Percentiles rank a stretch among this genome's conserved stretches.
Conservation (phyloP, 1,140 invertebrate genomes). For the Drosophila micromelanica region DNA sequence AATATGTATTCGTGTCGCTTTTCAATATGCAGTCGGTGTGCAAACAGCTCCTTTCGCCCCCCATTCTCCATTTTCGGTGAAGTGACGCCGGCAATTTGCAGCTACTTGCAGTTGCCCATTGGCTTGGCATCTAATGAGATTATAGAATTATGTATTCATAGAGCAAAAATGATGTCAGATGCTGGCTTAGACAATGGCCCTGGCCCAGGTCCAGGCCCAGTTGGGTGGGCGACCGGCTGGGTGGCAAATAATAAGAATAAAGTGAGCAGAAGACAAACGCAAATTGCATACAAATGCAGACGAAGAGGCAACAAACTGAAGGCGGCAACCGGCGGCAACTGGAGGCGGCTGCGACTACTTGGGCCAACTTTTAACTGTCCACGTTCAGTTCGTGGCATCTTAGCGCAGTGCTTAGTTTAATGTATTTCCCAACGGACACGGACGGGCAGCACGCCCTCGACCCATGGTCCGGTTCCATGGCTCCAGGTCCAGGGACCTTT, state of each 20-base stretch:
- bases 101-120: slow-evolving; percentile 41
- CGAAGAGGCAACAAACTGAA: not conserved
- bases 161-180: slow-evolving; percentile 68
- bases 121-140: slow-evolving; percentile 63
- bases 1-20: slow-evolving; percentile 4
- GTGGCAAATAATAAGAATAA: slow-evolving; percentile 43
- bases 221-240: too few species aligned
- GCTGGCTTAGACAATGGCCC: slow-evolving; percentile 29
- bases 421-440: slow-evolving; percentile 51
- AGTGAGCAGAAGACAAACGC: slow-evolving; percentile 59
- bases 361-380: slow-evolving; percentile 25
- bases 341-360: slow-evolving; percentile 5
- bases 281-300: slow-evolving; percentile 75
- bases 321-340: slow-evolving; percentile 1
- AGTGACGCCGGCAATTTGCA: slow-evolving; percentile 35
- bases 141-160: slow-evolving; percentile 71
- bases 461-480: not conserved
- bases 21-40: slow-evolving; percentile 32
- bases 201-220: too few species aligned
- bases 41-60: slow-evolving; percentile 9
- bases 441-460: not conserved
- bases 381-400: slow-evolving; percentile 48
- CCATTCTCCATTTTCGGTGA: not conserved
- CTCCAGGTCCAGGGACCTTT: slow-evolving; percentile 9
- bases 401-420: slow-evolving; percentile 68